Evolutionary conservation across 1,140 invertebrate species (phyloP).

Genomic region (Drosophila mojavensis): DNA sequence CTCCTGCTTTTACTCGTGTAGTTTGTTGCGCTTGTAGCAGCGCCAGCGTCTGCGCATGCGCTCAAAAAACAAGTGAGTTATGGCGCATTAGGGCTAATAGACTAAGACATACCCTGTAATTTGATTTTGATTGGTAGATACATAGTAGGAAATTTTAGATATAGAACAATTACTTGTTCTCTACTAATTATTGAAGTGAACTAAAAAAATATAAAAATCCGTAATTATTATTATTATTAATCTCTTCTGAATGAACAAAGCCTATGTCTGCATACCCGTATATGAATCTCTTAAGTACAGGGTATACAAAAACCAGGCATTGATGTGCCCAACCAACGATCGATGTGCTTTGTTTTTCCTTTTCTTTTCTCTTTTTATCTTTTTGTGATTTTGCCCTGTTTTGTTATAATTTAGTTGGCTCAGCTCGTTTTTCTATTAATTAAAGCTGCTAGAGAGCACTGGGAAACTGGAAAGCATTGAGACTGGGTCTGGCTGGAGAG

Average conservation of each 20-base stretch:
- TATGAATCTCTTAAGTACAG: not conserved
- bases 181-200: not conserved
- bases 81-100: not conserved
- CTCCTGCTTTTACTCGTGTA: slow-evolving; percentile 23
- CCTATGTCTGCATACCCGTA: too few relatives aligned
- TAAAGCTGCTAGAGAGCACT: slow-evolving; percentile 58
- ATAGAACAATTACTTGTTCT: too few relatives aligned
- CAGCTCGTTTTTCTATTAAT: slow-evolving; percentile 77
- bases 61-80: slow-evolving; percentile 7
- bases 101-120: not conserved
- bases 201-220: too few relatives aligned
- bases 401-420: slow-evolving; percentile 69
- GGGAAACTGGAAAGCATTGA: slow-evolving; percentile 11
- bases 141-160: too few relatives aligned
- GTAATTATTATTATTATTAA: not conserved
- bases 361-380: slow-evolving; percentile 12
- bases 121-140: too few relatives aligned
- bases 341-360: slow-evolving; percentile 12
- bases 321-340: slow-evolving; percentile 11
- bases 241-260: not conserved
- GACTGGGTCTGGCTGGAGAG: slow-evolving; percentile 23
- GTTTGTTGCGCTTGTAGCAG: slow-evolving; percentile 10
- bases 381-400: slow-evolving; percentile 43
- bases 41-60: not conserved
- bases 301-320: not conserved